Evolutionary conservation across 2,888 invertebrate genomes (phyloP).

Genomic region (Hypena proboscidalis): DNA sequence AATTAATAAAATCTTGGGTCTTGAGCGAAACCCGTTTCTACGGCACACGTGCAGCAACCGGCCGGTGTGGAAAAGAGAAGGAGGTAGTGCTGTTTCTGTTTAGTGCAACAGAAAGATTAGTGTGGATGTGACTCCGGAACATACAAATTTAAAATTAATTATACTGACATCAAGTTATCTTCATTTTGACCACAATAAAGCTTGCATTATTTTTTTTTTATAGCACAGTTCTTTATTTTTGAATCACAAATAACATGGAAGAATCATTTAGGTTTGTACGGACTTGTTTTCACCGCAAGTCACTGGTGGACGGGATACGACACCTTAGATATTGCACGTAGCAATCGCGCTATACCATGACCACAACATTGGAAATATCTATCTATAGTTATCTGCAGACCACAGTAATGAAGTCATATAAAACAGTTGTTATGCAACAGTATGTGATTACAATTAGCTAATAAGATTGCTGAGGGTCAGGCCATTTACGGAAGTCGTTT

Average conservation of each 20-base stretch:
- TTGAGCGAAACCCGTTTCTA: constrained; percentile 76
- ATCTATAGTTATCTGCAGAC: no score
- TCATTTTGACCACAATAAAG: no score
- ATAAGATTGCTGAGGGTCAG: background rate
- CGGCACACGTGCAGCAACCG: constrained; percentile 81
- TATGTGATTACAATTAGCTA: background rate
- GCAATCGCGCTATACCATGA: no score
- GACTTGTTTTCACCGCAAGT: no score
- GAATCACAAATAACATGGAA: no score
- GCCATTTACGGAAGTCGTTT: constrained; percentile 11
- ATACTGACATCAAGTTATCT: no score
- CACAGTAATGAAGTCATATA: background rate
- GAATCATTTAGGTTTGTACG: no score
- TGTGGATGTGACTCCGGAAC: constrained; percentile 54
- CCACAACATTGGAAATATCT: no score
- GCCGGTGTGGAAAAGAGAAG: constrained; percentile 59
- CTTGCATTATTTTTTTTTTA: no score
- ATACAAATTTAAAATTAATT: background rate
- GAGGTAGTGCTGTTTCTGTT: constrained; percentile 46
- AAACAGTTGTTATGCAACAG: background rate
- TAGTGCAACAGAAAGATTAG: constrained; percentile 58
- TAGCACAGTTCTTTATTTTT: no score
- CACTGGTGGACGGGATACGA: no score
- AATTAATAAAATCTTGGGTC: constrained; percentile 83
- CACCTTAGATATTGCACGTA: no score